A percentile compares a stretch with the other conserved stretches of the same genome.
These are phyloP conservation scores for Melinopterus prodromus DNA, from an alignment of 2,888 invertebrate species.

Conservation along the genomic window DNA sequence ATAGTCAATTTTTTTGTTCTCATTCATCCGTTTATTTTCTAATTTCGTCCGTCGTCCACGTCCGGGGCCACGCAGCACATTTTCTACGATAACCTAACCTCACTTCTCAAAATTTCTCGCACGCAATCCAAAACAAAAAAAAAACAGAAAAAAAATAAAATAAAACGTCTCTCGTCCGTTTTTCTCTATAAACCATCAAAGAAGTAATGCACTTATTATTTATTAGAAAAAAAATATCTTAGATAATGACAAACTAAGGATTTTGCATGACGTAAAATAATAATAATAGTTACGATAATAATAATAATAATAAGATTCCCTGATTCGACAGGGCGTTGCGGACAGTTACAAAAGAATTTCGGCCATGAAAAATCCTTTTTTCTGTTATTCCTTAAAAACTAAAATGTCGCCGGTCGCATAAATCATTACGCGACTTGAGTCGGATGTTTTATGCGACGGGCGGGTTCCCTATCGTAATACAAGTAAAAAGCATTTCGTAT, in stretches of 20 bases:
- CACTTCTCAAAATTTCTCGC: slow-evolving; percentile 5
- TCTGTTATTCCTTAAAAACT: slow-evolving; percentile 23
- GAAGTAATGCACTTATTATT: slow-evolving; percentile 57
- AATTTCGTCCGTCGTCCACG: slow-evolving; percentile 44
- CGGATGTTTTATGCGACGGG: slow-evolving; percentile 21
- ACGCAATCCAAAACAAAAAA: slow-evolving; percentile 26
- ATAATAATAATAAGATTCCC: slow-evolving; percentile 18
- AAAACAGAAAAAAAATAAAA: slow-evolving; percentile 25
- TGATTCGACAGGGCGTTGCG: neutral
- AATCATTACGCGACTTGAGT: slow-evolving; percentile 9
- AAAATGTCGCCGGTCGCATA: slow-evolving; percentile 10
- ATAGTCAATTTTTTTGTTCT: slow-evolving; percentile 43
- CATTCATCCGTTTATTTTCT: slow-evolving; percentile 16
- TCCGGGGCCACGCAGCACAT: slow-evolving; percentile 15
- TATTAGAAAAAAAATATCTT: slow-evolving; percentile 50
- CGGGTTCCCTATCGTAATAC: slow-evolving; percentile 28
- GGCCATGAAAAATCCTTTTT: slow-evolving; percentile 32
- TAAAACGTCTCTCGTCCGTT: neutral
- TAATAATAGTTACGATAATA: slow-evolving; percentile 21
- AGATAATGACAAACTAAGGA: slow-evolving; percentile 52
- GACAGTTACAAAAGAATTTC: slow-evolving; percentile 23
- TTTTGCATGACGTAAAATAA: slow-evolving; percentile 48
- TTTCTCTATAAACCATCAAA: slow-evolving; percentile 41
- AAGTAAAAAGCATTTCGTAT: slow-evolving; percentile 41
- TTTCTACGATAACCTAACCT: slow-evolving; percentile 19